Evolutionary conservation across 2,113 vertebrate genomes (phyloP), one percentile per base, ranked within the genome.

Genomic region (Prionailurus viverrinus): DNA sequence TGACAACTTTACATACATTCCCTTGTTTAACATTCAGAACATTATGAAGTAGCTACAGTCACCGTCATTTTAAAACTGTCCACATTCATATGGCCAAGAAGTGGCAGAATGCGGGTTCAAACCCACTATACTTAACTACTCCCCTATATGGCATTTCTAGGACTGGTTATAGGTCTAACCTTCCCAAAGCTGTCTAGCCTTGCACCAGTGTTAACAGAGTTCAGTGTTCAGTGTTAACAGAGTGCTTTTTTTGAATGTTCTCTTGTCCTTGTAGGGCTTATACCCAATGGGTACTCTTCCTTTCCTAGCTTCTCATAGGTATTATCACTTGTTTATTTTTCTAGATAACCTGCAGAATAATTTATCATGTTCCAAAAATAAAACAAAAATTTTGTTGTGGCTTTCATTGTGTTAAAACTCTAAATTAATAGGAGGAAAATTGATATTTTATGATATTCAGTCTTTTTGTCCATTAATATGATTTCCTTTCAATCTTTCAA

Each of bases 321-420:
- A 71, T 84, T 85, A 69, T 96, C 63, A 94, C 61, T 63, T 82
- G 51, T 63, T 92, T 69, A 3, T 89, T 88, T 31, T 94, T 83
- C 79, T 58, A 87, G 18, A 85, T 48, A 45, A 69, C 9, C 16
- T 25, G 15, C 18, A 93, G 25, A 58, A n/a, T 31, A 76, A 78
- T 74, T 36, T 61, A 33, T 78, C 69, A 90, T 31, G 7, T 69
- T 84, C 73, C 18, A 93, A 39, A 95, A 85, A 53, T 53, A 84
- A 83, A 66, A 81, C 39, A 51, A 94, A 93, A 94, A 31, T 65
- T 85, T 45, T 73, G 3, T 74, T 71, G n/a, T 21, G 11, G 51
- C 39, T 86, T 91, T 71, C 14, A 27, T 45, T 81, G 25, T 53
- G 48, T 80, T 66, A 73, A 80, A 85, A 78, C 7, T 45, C 29